Conservation (phyloP, 1,140 invertebrate species). For the Pogonognathellus flavescens region DNA sequence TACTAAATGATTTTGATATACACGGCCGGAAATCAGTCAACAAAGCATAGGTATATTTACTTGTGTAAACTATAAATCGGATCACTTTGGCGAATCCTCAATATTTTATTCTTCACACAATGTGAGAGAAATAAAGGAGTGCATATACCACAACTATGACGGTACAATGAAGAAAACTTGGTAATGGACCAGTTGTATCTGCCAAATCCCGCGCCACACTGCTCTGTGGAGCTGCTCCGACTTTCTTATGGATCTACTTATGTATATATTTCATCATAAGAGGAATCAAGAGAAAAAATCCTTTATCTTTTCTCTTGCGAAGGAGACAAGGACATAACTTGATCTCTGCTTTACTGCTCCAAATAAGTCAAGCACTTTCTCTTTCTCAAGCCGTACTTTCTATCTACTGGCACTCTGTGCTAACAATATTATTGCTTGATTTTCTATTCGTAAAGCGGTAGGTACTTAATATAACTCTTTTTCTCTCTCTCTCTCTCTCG, state of each 20-base stretch:
- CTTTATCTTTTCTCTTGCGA: conserved; percentile 13
- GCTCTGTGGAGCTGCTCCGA: background rate
- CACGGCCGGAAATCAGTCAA: too few species aligned
- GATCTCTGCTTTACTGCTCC: conserved; percentile 38
- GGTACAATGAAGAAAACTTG: conserved; percentile 32
- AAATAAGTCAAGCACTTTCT: conserved; percentile 33
- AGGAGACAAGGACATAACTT: conserved; percentile 41
- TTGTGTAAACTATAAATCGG: background rate
- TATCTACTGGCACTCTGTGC: background rate
- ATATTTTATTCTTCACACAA: too few species aligned
- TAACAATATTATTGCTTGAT: too few species aligned
- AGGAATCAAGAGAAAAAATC: conserved; percentile 42
- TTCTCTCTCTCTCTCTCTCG: background rate
- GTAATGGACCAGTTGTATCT: conserved; percentile 40
- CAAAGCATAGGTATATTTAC: too few species aligned
- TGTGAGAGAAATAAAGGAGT: background rate
- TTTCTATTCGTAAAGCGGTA: too few species aligned
- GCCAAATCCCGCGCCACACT: conserved; percentile 12
- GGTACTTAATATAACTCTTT: background rate
- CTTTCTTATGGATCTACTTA: background rate
- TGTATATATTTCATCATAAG: conserved; percentile 41
- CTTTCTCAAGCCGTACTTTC: background rate
- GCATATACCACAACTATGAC: background rate
- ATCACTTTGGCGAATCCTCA: background rate
- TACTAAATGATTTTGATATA: too few species aligned